phyloP scores from a whole-genome alignment of 1,140 invertebrate genomes.

The Reticulitermes speratus region DNA sequence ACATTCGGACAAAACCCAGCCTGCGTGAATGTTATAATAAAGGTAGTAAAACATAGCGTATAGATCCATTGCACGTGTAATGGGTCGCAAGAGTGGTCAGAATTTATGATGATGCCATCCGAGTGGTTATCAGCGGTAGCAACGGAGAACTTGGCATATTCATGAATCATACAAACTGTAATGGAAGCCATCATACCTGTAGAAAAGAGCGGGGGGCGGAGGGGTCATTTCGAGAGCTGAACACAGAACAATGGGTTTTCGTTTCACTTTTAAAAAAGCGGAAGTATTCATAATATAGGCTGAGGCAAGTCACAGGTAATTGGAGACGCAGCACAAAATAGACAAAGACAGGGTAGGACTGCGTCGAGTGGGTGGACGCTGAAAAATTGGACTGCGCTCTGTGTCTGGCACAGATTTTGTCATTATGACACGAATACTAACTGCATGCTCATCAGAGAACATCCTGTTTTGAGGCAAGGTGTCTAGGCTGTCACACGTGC shows the following conservation, averaged over 20 bases:
- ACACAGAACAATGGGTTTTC: neutral
- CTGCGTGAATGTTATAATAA: constrained; percentile 10
- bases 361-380: neutral
- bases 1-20: neutral
- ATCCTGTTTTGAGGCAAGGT: no score
- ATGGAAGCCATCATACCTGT: constrained; percentile 1
- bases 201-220: neutral
- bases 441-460: no score
- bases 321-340: neutral
- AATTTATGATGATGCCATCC: neutral
- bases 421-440: neutral
- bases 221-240: neutral
- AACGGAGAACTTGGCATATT: neutral
- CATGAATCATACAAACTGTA: neutral
- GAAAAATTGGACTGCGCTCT: neutral
- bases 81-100: neutral
- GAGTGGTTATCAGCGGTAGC: neutral
- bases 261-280: neutral
- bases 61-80: neutral
- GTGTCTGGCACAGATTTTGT: neutral
- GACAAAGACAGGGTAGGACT: neutral
- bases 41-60: neutral
- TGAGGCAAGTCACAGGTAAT: neutral
- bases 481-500: no score
- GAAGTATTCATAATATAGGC: neutral